Evolutionary conservation across 2,797 vertebrate genomes (phyloP), one percentile per base, ranked within the genome.

Genomic region (Bradypodion pumilum): DNA sequence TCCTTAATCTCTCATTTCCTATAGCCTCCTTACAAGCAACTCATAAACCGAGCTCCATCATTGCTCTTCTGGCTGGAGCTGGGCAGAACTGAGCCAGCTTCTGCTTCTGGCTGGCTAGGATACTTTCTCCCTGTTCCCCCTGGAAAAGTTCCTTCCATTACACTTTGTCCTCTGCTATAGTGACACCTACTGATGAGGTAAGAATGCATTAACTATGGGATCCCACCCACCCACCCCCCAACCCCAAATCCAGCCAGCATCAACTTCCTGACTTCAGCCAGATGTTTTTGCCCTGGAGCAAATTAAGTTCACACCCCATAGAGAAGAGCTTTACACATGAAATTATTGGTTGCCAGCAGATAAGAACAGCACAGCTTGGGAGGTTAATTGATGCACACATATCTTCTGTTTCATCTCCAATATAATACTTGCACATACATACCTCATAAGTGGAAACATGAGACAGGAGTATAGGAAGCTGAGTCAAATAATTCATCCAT

Each of bases 1-100:
- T 94, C 94, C 94, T 94, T 93, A 94, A 94, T 94, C 94, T 92
- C 92, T 92, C 94, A 93, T 94, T 94, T 94, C 94, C 93, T 94
- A 93, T 91, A 93, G 92, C 89, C 92, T 93, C 92, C 92, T 94
- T 94, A 93, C 87, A 92, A 92, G 92, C 89, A 91, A 92, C 93
- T 93, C 92, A 93, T 90, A 94, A 94, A 91, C 89, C 82, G 87
- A 91, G 86, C 90, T 91, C 92, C 89, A 93, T 93, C 90, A 89
- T 87, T 1, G 1, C 83, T 92, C 90, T 82, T 49, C 91, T 90
- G 92, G 91, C 88, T 91, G 78, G 80, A 93, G 88, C 60, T 91
- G 92, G 94, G 92, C 92, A 93, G 89, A 91, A 72, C 79, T 90
- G 90, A 35, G 77, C 92, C 87, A 88, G 81, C 86, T 89, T 88